A percentile compares a stretch with the other conserved stretches of the same genome.
Conservation (phyloP, 1,140 invertebrate species). For the Pomacea maculata region DNA sequence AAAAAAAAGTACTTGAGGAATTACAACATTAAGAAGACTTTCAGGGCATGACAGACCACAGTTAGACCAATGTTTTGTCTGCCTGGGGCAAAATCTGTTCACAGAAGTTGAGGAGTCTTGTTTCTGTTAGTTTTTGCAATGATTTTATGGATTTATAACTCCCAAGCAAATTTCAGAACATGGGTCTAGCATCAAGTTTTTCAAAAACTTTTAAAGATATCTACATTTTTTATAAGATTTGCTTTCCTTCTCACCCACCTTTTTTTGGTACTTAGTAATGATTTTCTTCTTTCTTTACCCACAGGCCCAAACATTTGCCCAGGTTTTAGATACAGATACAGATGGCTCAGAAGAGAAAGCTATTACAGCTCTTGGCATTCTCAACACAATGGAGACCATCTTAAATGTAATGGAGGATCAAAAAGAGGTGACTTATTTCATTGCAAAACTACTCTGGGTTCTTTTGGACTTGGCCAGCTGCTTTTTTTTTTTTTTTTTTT, state of each 20-base stretch:
- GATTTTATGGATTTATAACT: slow-evolving; percentile 5
- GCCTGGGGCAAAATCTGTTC: background rate
- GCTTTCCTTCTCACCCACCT: too few species aligned
- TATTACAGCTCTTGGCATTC: slow-evolving; percentile 94
- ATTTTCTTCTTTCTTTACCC: slow-evolving; percentile 24
- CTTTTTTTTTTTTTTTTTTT: too few species aligned
- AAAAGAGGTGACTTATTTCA: slow-evolving; percentile 62
- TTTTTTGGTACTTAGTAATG: too few species aligned
- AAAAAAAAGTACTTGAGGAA: too few species aligned
- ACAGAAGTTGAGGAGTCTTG: background rate
- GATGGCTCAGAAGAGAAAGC: slow-evolving; percentile 95
- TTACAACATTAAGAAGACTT: too few species aligned
- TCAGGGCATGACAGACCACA: too few species aligned
- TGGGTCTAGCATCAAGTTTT: too few species aligned
- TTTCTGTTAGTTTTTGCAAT: background rate
- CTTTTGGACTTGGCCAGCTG: too few species aligned
- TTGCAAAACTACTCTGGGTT: background rate
- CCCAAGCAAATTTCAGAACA: background rate
- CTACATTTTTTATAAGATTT: too few species aligned
- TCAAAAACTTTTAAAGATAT: too few species aligned
- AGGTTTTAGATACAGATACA: slow-evolving; percentile 76
- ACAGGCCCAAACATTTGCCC: slow-evolving; percentile 87
- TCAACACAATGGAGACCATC: slow-evolving; percentile 96
- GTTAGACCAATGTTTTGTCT: background rate
- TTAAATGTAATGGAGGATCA: slow-evolving; percentile 94